Conservation (phyloP, 2,888 invertebrate genomes). For the Rhabditophanes sp. region DNA sequence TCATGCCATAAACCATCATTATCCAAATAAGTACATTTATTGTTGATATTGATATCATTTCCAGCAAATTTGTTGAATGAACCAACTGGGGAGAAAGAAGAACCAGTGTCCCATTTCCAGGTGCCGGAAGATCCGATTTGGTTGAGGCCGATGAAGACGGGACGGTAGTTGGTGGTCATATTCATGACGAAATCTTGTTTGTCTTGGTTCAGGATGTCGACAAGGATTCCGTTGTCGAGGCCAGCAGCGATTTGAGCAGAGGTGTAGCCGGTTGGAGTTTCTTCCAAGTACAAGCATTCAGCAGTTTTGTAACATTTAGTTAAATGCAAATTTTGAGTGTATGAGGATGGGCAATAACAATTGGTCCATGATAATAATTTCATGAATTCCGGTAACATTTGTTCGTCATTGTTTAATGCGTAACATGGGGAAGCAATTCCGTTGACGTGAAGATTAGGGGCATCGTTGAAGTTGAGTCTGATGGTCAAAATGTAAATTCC, state of each 20-base stretch:
- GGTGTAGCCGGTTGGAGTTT: constrained; percentile 2
- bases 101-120: no score
- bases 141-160: no score
- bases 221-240: not conserved
- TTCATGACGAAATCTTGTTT: constrained; percentile 2
- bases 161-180: no score
- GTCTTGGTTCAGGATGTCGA: constrained; percentile 2
- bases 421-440: constrained; percentile 1
- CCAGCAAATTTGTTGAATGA: no score
- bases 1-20: no score
- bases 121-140: no score
- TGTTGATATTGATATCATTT: no score
- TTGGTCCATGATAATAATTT: constrained; percentile 2
- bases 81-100: no score
- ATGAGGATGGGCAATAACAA: constrained; percentile 2
- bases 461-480: constrained; percentile 3
- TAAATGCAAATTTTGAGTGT: not conserved
- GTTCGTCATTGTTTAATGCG: constrained; percentile 1
- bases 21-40: no score
- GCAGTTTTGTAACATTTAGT: not conserved
- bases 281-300: constrained; percentile 5
- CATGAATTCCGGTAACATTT: constrained; percentile 1
- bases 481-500: no score
- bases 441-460: not conserved
- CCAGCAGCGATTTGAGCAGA: constrained; percentile 1